phyloP scores from a whole-genome alignment of 35 echinoderm and acorn worm genomes.

The Strongylocentrotus purpuratus region DNA sequence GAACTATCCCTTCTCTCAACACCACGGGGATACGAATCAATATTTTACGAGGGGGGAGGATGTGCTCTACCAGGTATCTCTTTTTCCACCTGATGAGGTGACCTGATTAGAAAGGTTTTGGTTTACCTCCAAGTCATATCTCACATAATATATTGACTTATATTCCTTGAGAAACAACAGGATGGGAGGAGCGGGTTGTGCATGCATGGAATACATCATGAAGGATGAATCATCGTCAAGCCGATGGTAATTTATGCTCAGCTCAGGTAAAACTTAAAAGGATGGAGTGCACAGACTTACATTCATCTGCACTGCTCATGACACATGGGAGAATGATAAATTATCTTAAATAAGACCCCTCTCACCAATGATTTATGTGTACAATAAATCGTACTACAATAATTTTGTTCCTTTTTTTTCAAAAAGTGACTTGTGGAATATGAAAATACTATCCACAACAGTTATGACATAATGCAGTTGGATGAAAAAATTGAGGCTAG shows the following conservation, averaged over 20 bases:
- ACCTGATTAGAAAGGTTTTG: not conserved
- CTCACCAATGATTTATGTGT: too few relatives aligned
- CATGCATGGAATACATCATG: constrained; percentile 3
- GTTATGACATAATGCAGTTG: too few relatives aligned
- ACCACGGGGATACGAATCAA: not conserved
- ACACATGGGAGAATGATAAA: not conserved
- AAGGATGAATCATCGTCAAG: not conserved
- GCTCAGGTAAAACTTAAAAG: too few relatives aligned
- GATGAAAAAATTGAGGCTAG: too few relatives aligned
- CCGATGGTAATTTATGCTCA: not conserved
- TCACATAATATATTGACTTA: not conserved
- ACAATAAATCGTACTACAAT: too few relatives aligned
- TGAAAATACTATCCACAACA: too few relatives aligned
- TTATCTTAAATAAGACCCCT: not conserved
- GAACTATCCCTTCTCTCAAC: not conserved
- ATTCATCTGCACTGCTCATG: not conserved
- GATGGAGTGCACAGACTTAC: not conserved
- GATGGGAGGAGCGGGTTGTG: not conserved
- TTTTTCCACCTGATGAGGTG: not conserved
- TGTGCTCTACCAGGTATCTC: not conserved
- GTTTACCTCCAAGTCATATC: not conserved
- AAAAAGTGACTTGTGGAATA: too few relatives aligned
- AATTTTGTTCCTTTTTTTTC: too few relatives aligned
- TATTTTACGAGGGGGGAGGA: not conserved
- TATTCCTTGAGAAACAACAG: not conserved